Evolutionary conservation across 2,888 invertebrate genomes (phyloP), one percentile per base, ranked within the genome.

Genomic region (Psococerastis gibbosa): DNA sequence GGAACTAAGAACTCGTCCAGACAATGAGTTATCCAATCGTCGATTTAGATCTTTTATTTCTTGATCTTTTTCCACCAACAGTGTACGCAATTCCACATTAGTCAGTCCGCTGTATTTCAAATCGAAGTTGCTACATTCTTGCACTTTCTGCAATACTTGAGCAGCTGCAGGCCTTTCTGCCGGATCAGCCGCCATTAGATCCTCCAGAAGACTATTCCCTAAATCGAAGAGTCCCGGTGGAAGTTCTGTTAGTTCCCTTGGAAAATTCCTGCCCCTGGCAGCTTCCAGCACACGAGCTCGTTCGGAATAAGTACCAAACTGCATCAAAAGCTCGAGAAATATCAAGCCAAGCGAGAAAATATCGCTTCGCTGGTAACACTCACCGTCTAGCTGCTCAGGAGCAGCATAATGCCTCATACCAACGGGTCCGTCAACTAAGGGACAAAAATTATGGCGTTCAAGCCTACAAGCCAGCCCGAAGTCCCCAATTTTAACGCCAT

Each of bases 271-370:
- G 51, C 69, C 67, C 41, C 74, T 69, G 2, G 79, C 61, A 49
- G 68, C 68, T 8, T 65, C 65, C 43, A 82, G 73, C 32, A 70
- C 68, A 50, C 70, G 67, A 13, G 70, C 69, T n/a, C 78, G 67
- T 57, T 85, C 85, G 83, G 84, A 84, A 47, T 73, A 73, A 0
- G 85, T 85, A 50, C 63, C 63, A 59, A 80, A 82, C 0, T 71
- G 70, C 52, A 76, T 68, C 41, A 79, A 67, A 57, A 85, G 63
- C 59, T 87, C 85, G 22, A 79, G 66, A 22, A 84, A 67, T 45
- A 87, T 75, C 45, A 87, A 76, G 6, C 85, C 85, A 3, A 85
- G 60, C 53, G 84, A 85, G 61, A 79, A 87, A 62, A 84, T 72
- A 60, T 85, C 87, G 55, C 80, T 81, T 81, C 79, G 65, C 41